Conservation (phyloP, 2,888 invertebrate genomes). For the Agapetus fuscipes region DNA sequence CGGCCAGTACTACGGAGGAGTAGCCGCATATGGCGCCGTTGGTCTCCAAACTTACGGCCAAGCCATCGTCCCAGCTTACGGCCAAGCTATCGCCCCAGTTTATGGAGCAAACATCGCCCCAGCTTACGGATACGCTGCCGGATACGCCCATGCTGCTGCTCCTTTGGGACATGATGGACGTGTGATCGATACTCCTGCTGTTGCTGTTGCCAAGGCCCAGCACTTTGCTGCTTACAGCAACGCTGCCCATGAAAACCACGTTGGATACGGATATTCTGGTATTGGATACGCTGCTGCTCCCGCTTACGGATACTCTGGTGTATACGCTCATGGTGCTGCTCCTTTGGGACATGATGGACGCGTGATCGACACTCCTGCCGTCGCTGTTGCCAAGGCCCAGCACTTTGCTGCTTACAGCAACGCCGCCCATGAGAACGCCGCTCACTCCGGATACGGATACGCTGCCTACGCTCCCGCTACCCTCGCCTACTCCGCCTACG, state of each 20-base stretch:
- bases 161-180: slow-evolving; percentile 9
- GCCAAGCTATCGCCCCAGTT: slow-evolving; percentile 40
- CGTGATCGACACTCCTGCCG: slow-evolving; percentile 53
- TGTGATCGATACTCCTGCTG: slow-evolving; percentile 47
- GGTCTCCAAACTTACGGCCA: slow-evolving; percentile 41
- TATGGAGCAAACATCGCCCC: too few species aligned
- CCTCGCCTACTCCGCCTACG: slow-evolving; percentile 37
- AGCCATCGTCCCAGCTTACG: slow-evolving; percentile 35
- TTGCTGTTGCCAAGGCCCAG: slow-evolving; percentile 20
- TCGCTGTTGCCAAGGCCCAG: slow-evolving; percentile 49
- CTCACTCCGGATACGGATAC: not conserved
- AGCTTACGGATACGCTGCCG: slow-evolving; percentile 1
- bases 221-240: slow-evolving; percentile 24
- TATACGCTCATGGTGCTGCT: slow-evolving; percentile 29
- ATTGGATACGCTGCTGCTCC: not conserved
- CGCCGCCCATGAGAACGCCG: slow-evolving; percentile 22
- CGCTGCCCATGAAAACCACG: slow-evolving; percentile 1
- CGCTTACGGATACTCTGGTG: not conserved
- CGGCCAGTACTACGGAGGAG: too few species aligned
- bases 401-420: slow-evolving; percentile 43
- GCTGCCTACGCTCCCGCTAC: slow-evolving; percentile 52
- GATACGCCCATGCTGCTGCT: slow-evolving; percentile 5
- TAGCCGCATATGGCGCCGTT: slow-evolving; percentile 33
- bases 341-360: slow-evolving; percentile 14
- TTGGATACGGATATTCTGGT: not conserved